These are phyloP conservation scores for Carcina quercana DNA, from an alignment of 2,888 invertebrate genomes.

Conservation along the genomic window DNA sequence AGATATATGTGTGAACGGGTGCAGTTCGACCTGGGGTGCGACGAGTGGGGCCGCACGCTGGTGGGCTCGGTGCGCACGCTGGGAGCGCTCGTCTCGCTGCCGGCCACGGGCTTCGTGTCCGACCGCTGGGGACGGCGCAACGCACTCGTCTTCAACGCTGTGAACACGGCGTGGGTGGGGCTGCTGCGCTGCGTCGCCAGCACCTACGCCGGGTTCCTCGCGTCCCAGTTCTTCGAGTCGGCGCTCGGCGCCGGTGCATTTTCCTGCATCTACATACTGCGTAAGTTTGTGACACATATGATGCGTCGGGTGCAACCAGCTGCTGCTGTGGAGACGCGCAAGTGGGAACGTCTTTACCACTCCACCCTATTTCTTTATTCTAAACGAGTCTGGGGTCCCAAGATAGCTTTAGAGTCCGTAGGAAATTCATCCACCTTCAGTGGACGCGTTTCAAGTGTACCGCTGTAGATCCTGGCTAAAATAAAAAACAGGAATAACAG, in stretches of 20 bases:
- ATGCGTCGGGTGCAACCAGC: no score
- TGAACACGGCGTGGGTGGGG: slow-evolving; percentile 77
- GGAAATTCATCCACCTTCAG: no score
- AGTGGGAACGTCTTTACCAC: no score
- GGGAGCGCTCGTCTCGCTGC: slow-evolving; percentile 79
- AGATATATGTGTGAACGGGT: no score
- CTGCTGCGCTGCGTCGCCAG: slow-evolving; percentile 73
- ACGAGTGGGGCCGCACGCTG: slow-evolving; percentile 80
- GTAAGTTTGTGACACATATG: slow-evolving; percentile 63
- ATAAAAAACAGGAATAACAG: no score
- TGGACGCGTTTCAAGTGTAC: no score
- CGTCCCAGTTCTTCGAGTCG: slow-evolving; percentile 81
- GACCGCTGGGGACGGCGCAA: slow-evolving; percentile 80
- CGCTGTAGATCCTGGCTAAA: no score
- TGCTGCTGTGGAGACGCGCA: no score
- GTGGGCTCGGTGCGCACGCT: slow-evolving; percentile 81
- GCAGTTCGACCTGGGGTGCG: slow-evolving; percentile 77
- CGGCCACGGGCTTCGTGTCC: slow-evolving; percentile 80
- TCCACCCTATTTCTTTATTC: no score
- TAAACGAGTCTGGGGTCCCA: no score
- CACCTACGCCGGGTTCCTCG: slow-evolving; percentile 77
- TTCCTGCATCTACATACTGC: slow-evolving; percentile 79
- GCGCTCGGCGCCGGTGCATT: slow-evolving; percentile 79
- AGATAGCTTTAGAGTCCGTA: no score
- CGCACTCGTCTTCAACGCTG: slow-evolving; percentile 70